A percentile compares a stretch with the other conserved stretches of the same genome.
phyloP scores from a whole-genome alignment of 1,140 invertebrate genomes.

The Portunus trituberculatus region DNA sequence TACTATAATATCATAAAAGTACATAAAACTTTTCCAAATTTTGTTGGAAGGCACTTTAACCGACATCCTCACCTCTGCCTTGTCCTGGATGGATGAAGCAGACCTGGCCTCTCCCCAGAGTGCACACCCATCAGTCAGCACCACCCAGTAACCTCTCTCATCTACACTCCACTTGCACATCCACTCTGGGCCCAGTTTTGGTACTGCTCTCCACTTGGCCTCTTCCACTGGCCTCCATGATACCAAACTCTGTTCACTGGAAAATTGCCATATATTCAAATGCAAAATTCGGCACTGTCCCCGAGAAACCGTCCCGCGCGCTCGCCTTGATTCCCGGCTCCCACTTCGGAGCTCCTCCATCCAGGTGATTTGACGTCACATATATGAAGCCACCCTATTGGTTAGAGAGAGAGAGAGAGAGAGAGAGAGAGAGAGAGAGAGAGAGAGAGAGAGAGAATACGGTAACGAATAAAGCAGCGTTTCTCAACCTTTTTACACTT shows the following conservation, averaged over 20 bases:
- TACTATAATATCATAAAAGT: no score
- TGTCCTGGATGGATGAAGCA: constrained; percentile 26
- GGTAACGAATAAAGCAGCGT: no score
- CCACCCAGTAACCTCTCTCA: constrained; percentile 28
- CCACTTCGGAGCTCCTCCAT: no score
- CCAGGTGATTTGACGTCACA: no score
- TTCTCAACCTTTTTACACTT: background rate
- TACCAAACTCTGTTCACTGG: constrained; percentile 8
- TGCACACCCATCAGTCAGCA: constrained; percentile 58
- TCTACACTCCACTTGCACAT: constrained; percentile 43
- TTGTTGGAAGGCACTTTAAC: background rate
- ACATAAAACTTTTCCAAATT: no score
- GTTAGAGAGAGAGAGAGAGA: no score
- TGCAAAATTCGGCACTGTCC: background rate
- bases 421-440: background rate
- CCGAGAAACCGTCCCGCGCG: no score
- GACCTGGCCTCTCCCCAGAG: constrained; percentile 57
- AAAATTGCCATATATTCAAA: background rate
- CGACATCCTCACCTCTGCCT: constrained; percentile 51
- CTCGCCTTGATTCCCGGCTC: no score
- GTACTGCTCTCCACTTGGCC: constrained; percentile 44
- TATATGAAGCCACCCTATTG: no score
- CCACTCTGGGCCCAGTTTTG: constrained; percentile 56
- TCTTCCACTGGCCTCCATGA: constrained; percentile 49
- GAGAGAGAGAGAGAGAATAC: no score